These are phyloP conservation scores for Drosophila colorata DNA, from an alignment of 2,888 invertebrate genomes.

Conservation along the genomic window DNA sequence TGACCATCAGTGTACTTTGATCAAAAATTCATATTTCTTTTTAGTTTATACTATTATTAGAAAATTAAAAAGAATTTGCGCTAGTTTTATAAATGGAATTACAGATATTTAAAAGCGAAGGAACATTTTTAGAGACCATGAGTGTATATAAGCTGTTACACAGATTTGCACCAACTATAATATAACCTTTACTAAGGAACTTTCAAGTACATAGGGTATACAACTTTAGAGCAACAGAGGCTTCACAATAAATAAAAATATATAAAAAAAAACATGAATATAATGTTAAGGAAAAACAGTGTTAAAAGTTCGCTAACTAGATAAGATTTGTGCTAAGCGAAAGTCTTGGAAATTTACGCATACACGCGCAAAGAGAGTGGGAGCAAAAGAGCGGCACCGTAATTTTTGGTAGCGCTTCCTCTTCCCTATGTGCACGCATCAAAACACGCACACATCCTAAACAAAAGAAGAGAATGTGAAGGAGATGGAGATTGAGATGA, in stretches of 20 bases:
- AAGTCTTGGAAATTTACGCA: slow-evolving; percentile 23
- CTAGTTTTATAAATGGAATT: too few relatives aligned
- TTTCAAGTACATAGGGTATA: background rate
- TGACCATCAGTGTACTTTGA: too few relatives aligned
- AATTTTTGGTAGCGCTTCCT: slow-evolving; percentile 47
- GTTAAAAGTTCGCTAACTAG: slow-evolving; percentile 38
- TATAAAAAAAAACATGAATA: background rate
- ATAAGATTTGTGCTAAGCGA: slow-evolving; percentile 38
- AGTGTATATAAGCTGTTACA: background rate
- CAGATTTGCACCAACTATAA: background rate
- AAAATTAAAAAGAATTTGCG: too few relatives aligned
- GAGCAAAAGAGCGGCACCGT: slow-evolving; percentile 19
- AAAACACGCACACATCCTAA: slow-evolving; percentile 57
- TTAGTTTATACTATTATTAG: too few relatives aligned
- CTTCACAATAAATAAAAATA: too few relatives aligned
- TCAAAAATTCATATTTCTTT: too few relatives aligned
- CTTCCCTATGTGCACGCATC: slow-evolving; percentile 55
- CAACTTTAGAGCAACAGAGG: too few relatives aligned
- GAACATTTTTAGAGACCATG: too few relatives aligned
- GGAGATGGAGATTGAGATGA: slow-evolving; percentile 29
- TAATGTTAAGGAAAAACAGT: slow-evolving; percentile 8
- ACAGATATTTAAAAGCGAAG: too few relatives aligned
- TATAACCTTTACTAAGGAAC: too few relatives aligned
- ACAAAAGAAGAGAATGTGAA: slow-evolving; percentile 55
- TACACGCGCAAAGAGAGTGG: slow-evolving; percentile 12